Evolutionary conservation across 2,113 vertebrate genomes (phyloP).

Genomic region (Xyrauchen texanus): DNA sequence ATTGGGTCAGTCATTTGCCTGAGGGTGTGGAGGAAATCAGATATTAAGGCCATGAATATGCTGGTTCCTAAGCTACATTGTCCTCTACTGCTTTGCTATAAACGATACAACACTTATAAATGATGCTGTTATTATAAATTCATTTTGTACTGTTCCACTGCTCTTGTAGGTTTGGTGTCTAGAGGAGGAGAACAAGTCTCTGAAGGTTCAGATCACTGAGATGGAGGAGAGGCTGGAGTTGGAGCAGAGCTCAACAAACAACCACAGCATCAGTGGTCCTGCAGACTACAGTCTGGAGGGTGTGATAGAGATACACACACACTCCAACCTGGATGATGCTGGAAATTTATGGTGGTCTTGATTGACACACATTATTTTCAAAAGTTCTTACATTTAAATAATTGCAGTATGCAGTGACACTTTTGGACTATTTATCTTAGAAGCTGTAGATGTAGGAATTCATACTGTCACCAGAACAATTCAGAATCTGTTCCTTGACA

Average conservation of each 20-base stretch:
- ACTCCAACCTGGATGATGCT: not conserved
- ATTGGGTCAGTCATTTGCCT: conserved; percentile 15
- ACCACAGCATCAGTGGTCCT: conserved; percentile 23
- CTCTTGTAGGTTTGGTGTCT: conserved; percentile 65
- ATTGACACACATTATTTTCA: too few species aligned
- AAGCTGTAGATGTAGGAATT: too few species aligned
- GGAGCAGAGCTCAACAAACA: conserved; percentile 8
- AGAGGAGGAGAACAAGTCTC: conserved; percentile 72
- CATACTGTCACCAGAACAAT: too few species aligned
- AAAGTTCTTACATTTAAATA: too few species aligned
- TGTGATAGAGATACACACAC: conserved; percentile 63
- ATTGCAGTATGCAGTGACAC: too few species aligned
- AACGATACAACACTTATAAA: not conserved
- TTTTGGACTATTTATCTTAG: too few species aligned
- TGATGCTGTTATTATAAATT: not conserved
- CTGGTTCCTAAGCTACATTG: not conserved
- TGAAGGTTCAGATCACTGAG: conserved; percentile 68
- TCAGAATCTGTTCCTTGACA: not conserved
- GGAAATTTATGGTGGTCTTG: not conserved
- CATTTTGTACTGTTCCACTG: not conserved
- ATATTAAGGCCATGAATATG: conserved; percentile 30
- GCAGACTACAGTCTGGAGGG: conserved; percentile 63
- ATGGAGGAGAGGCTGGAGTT: conserved; percentile 55
- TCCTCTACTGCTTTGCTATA: not conserved
- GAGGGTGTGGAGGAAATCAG: conserved; percentile 16